Evolutionary conservation across 2,113 vertebrate genomes (phyloP).

Genomic region (Poecile atricapillus): DNA sequence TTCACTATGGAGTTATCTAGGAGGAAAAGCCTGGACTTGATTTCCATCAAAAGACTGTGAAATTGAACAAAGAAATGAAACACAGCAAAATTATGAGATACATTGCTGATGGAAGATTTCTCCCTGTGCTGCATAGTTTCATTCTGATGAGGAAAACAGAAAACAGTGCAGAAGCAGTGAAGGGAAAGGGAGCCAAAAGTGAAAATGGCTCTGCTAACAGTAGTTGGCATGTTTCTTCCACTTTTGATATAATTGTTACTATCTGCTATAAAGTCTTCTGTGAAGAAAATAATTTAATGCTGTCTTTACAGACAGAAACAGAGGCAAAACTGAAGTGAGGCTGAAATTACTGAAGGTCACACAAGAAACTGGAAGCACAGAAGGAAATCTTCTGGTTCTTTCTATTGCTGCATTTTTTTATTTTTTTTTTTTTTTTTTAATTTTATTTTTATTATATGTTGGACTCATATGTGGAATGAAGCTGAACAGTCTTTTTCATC

Average conservation of each 20-base stretch:
- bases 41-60: slow-evolving; percentile 7
- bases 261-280: background rate
- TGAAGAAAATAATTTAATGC: background rate
- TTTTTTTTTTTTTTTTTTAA: background rate
- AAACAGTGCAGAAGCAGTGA: background rate
- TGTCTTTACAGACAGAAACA: background rate
- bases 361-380: background rate
- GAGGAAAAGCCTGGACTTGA: slow-evolving; percentile 5
- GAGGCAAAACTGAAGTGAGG: background rate
- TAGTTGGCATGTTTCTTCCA: background rate
- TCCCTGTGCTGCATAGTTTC: background rate
- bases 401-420: background rate
- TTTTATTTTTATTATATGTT: background rate
- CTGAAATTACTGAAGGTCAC: background rate
- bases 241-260: background rate
- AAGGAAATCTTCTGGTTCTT: background rate
- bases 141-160: slow-evolving; percentile 8
- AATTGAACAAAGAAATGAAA: slow-evolving; percentile 28
- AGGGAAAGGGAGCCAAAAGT: background rate
- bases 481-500: background rate
- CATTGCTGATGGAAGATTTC: background rate
- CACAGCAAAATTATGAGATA: background rate
- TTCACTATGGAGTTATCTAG: background rate
- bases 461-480: background rate
- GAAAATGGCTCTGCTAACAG: background rate